Conservation (phyloP, 2,113 vertebrate genomes). For the Indicator maculatus region DNA sequence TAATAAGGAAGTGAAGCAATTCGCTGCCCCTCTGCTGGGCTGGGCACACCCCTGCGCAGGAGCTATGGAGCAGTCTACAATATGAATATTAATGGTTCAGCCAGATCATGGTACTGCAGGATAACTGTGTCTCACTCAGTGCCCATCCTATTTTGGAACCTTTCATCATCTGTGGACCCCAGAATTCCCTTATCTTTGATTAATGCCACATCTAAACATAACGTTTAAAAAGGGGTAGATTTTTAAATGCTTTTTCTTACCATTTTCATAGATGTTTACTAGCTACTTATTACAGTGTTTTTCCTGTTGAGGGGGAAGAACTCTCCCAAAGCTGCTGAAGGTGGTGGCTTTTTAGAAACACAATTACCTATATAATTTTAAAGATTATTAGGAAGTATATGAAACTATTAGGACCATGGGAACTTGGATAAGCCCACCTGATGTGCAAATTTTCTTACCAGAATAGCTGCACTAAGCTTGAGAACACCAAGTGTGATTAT, state of each 20-base stretch:
- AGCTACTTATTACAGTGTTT: not conserved
- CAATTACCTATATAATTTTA: constrained; percentile 15
- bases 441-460: constrained; percentile 40
- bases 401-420: constrained; percentile 27
- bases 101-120: accelerated
- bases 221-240: not conserved
- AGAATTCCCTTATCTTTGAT: not conserved
- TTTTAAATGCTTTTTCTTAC: not conserved
- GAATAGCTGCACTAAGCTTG: not conserved
- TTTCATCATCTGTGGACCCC: not conserved
- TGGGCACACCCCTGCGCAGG: not conserved
- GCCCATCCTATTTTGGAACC: not conserved
- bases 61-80: not conserved
- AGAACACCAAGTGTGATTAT: constrained; percentile 14
- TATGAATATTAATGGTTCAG: not conserved
- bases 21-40: not conserved
- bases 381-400: not conserved
- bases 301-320: not conserved
- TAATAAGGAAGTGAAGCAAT: not conserved
- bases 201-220: not conserved
- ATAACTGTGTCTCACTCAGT: not conserved
- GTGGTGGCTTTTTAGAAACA: constrained; percentile 6
- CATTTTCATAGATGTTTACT: not conserved
- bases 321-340: not conserved
- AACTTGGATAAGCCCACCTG: constrained; percentile 33